phyloP scores from a whole-genome alignment of 1,140 invertebrate species.

The Philotrypesis tridentata region DNA sequence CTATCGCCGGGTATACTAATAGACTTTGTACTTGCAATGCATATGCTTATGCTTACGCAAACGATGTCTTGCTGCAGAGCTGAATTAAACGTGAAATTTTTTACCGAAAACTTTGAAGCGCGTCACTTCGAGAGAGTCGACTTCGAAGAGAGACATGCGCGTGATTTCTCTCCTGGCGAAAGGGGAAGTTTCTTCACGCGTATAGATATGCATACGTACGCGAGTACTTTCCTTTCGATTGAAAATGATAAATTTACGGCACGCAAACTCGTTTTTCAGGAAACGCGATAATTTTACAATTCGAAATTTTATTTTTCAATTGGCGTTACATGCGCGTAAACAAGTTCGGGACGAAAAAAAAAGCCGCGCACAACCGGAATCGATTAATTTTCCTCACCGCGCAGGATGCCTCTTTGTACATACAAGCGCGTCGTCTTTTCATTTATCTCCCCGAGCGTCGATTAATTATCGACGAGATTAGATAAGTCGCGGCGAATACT shows the following conservation, averaged over 20 bases:
- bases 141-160: too few relatives aligned
- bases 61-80: too few relatives aligned
- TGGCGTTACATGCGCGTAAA: too few relatives aligned
- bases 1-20: too few relatives aligned
- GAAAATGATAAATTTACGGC: constrained; percentile 4
- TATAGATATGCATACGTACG: too few relatives aligned
- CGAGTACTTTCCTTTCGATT: constrained; percentile 10
- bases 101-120: background rate
- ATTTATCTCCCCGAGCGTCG: background rate
- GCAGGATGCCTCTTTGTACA: background rate
- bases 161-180: constrained; percentile 3
- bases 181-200: constrained; percentile 1
- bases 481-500: constrained; percentile 13
- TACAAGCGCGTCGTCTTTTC: background rate
- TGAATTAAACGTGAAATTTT: background rate
- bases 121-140: background rate
- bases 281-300: background rate
- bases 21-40: too few relatives aligned
- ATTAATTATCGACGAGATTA: constrained; percentile 19
- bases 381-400: background rate
- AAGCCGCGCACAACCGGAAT: background rate
- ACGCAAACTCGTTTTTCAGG: background rate
- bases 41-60: background rate
- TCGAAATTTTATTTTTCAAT: background rate
- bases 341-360: too few relatives aligned